A percentile compares a stretch with the other conserved stretches of the same genome.
Evolutionary conservation across 2,797 vertebrate species (phyloP).

Genomic region (Lacerta viridis): DNA sequence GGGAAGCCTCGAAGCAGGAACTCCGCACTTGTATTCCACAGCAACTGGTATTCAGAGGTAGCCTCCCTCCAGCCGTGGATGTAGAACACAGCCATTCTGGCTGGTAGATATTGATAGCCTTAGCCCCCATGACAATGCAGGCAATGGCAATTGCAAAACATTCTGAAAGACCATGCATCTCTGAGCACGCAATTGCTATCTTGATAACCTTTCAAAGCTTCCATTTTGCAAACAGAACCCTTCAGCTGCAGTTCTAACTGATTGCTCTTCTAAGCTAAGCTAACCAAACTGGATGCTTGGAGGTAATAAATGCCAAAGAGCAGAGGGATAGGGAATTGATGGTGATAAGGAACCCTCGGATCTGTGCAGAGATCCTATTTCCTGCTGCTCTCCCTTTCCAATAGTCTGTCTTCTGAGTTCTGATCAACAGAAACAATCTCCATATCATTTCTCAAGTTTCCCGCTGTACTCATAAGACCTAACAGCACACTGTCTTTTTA

Average conservation of each 20-base stretch:
- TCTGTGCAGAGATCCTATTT: background rate
- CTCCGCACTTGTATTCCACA: too few relatives aligned
- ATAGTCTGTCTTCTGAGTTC: background rate
- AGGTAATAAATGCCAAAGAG: background rate
- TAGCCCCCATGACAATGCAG: background rate
- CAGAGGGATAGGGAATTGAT: too few relatives aligned
- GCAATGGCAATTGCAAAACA: background rate
- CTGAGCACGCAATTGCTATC: background rate
- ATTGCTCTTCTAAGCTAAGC: background rate
- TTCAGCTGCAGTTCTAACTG: background rate
- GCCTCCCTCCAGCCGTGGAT: too few relatives aligned
- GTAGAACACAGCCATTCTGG: too few relatives aligned
- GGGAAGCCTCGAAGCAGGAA: too few relatives aligned
- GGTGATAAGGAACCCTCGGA: background rate
- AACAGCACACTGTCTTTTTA: too few relatives aligned
- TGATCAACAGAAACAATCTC: background rate
- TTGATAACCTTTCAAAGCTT: background rate
- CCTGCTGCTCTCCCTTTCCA: background rate
- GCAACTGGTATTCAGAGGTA: too few relatives aligned
- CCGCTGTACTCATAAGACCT: background rate
- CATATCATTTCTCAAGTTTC: background rate
- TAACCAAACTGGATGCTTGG: background rate
- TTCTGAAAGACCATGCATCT: background rate
- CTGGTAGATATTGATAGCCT: too few relatives aligned
- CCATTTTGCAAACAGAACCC: background rate